Evolutionary conservation across 2,113 vertebrate species (phyloP).

Genomic region (Urocynchramus pylzowi): DNA sequence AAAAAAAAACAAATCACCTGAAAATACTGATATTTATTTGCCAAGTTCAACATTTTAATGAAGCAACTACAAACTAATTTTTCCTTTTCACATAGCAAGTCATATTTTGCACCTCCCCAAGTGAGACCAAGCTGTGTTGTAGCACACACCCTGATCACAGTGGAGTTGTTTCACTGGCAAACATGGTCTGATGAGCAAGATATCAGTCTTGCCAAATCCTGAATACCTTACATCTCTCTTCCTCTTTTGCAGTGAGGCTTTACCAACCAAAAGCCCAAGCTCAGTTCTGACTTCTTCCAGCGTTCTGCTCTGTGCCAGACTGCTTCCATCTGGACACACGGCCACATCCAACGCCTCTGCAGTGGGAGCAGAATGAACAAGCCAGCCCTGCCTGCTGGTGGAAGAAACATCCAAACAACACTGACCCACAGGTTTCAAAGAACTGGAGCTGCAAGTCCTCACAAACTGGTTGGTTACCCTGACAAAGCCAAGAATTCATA

Average conservation of each 20-base stretch:
- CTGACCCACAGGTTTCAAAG: accelerated
- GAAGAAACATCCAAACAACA: background rate
- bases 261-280: background rate
- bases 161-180: background rate
- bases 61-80: background rate
- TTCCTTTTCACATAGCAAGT: background rate
- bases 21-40: background rate
- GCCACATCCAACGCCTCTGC: accelerated
- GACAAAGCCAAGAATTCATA: background rate
- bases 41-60: background rate
- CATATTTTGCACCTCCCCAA: background rate
- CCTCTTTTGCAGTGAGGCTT: background rate
- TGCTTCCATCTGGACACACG: accelerated
- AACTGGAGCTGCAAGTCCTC: background rate
- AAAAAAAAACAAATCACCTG: accelerated
- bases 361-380: background rate
- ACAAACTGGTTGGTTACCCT: accelerated
- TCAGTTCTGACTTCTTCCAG: background rate
- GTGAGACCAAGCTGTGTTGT: background rate
- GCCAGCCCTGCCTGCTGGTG: background rate
- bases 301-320: background rate
- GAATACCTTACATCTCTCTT: background rate
- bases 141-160: background rate
- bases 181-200: background rate
- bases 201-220: background rate